Evolutionary conservation across 1,140 invertebrate genomes (phyloP), one percentile per base, ranked within the genome.

Genomic region (Campoletis sonorensis): DNA sequence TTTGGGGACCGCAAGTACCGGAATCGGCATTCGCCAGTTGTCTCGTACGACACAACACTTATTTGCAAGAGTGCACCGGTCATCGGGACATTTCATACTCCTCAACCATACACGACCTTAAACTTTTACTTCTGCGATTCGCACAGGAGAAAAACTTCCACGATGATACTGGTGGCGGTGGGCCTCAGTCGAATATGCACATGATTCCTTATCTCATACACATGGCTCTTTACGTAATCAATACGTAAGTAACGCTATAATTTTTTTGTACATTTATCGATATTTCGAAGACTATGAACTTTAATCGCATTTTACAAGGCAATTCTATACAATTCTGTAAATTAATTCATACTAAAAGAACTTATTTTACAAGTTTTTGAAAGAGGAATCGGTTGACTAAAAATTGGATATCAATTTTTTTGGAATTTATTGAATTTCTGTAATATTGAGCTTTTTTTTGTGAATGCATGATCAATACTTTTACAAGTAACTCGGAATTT

Each of bases 121-220:
- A 99, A 92, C 92, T 99, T 83, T 92, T 99, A 70, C 90, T 99
- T 37, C 87, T 97, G 85, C 93, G 97, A 80, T 99, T 99, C 92
- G 97, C 98, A 0, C 95, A 97, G 89, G 98, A 98, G 85, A 97
- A 97, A 88, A 97, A 96, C 79, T 99, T 99, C 93, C 98, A 98
- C 89, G 98, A 99, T 90, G 98, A 99, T 91, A 98, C 97, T 26
- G 98, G 98, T 16, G 98, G 98, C 82, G 98, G 98, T 83, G 97
- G 98, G 18, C 97, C 97, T 13, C 97, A 99, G 88, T 99, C 98
- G 30, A 99, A 99, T 92, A 97, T 99, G 95, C 97, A 99, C 90
- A 95, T 99, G 84, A 94, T 99, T 78, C 98, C 98, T 26, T 99
- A 99, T 90, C 93, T 99, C 40, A 94, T 98, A 79, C 98, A 99